phyloP scores from a whole-genome alignment of 1,140 invertebrate genomes.

The Samia ricini region DNA sequence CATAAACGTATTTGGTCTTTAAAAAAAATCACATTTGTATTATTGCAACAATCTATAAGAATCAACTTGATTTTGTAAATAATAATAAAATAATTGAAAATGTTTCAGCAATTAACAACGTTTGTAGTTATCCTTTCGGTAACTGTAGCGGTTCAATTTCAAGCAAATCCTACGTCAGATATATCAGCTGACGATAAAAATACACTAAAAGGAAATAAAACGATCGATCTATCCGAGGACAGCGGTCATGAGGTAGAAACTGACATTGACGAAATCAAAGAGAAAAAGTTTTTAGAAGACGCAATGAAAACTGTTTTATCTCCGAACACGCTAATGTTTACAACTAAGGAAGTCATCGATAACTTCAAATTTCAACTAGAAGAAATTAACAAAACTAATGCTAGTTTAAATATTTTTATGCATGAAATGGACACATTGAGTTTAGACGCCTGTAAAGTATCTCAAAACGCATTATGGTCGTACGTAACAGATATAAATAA shows the following conservation, averaged over 20 bases:
- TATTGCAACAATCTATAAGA: too few species aligned
- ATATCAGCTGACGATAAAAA: conserved; percentile 64
- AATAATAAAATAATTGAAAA: not conserved
- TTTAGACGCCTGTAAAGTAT: conserved; percentile 66
- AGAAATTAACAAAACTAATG: conserved; percentile 53
- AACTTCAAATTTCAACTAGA: conserved; percentile 55
- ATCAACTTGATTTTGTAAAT: not conserved
- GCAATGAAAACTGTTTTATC: conserved; percentile 62
- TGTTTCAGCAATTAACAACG: conserved; percentile 6
- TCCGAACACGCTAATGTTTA: conserved; percentile 48
- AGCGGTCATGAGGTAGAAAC: conserved; percentile 59
- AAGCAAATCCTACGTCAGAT: conserved; percentile 56
- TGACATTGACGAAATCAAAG: conserved; percentile 49
- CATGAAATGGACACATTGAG: conserved; percentile 66
- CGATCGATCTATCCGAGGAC: conserved; percentile 52
- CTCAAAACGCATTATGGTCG: conserved; percentile 62
- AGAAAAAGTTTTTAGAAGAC: conserved; percentile 61
- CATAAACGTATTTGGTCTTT: too few species aligned
- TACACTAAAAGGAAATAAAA: conserved; percentile 44
- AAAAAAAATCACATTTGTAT: too few species aligned
- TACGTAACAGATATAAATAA: conserved; percentile 63
- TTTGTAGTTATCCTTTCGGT: conserved; percentile 21
- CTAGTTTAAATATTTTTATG: conserved; percentile 56
- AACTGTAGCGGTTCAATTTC: conserved; percentile 43
- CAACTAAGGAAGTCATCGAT: conserved; percentile 44